Evolutionary conservation across 1,140 invertebrate species (phyloP), one percentile per base, ranked within the genome.

Genomic region (Medauroidea extradentata): DNA sequence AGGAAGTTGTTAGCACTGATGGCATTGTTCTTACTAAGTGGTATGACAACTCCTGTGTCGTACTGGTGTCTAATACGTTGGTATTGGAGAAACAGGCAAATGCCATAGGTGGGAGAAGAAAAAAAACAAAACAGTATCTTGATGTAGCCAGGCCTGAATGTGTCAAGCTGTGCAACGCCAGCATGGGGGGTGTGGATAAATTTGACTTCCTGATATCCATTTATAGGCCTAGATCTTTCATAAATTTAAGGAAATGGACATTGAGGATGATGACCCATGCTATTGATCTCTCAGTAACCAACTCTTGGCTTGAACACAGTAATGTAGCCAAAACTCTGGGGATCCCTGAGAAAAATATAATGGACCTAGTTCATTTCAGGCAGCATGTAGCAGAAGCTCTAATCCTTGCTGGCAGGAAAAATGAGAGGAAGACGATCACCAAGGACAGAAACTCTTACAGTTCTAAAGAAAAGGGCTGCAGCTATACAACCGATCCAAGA

Each of bases 21-120:
- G 29, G 29, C 11, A 46, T 69, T 64, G 68, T 69, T 60, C 54
- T 76, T 24, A 67, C 69, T 43, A 75, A 74, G 49, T 75, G 71
- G 75, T 38, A 72, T 53, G 72, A 75, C 59, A 76, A 75, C 65
- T 70, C 68, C 44, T 63, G 65, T 60, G 71, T 72, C 50, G 55
- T 68, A 63, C 29, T 76, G 19, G 72, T 66, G 55, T 76, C 73
- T 42, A 76, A 76, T 76, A 71, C 67, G 54, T 75, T 65, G 74
- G 74, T 34, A 71, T 66, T 50, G 71, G 70, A 53, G 56, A 67
- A 64, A 66, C 25, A 67, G 69, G 72, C 68, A 61, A 62, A 64
- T 66, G 62, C 61, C 68, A 69, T 64, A 70, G 44, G 67, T 76
- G 67, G 60, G 62, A 66, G 65, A 11, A 34, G 11, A 34, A 66